Conservation (phyloP, 1,140 invertebrate species). For the Heliconius congener region DNA sequence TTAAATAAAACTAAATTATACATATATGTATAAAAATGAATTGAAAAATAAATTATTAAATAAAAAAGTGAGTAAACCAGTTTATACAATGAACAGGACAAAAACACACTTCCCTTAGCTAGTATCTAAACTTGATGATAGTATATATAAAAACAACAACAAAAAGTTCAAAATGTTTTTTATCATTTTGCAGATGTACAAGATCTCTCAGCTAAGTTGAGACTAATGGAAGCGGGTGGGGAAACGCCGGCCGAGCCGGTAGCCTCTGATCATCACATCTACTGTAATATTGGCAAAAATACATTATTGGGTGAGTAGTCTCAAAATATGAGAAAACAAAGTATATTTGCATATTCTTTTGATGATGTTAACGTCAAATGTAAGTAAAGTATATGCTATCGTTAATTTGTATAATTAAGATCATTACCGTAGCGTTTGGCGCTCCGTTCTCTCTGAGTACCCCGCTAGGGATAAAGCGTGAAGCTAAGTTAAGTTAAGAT, state of each 20-base stretch:
- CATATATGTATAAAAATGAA: too few species aligned
- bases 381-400: too few species aligned
- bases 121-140: neutral
- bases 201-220: slow-evolving; percentile 75
- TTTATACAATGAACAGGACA: neutral
- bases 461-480: too few species aligned
- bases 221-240: slow-evolving; percentile 71
- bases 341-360: neutral
- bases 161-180: neutral
- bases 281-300: slow-evolving; percentile 74
- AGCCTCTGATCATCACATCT: slow-evolving; percentile 63
- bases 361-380: too few species aligned
- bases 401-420: too few species aligned
- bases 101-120: neutral
- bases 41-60: neutral
- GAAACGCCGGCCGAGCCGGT: slow-evolving; percentile 59
- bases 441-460: too few species aligned
- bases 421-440: too few species aligned
- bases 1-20: too few species aligned
- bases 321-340: neutral
- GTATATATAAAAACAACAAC: neutral
- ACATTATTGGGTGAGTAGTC: slow-evolving; percentile 59
- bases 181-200: slow-evolving; percentile 61
- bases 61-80: neutral
- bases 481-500: too few species aligned